phyloP scores from a whole-genome alignment of 2,888 invertebrate genomes.

The Trilocha varians region DNA sequence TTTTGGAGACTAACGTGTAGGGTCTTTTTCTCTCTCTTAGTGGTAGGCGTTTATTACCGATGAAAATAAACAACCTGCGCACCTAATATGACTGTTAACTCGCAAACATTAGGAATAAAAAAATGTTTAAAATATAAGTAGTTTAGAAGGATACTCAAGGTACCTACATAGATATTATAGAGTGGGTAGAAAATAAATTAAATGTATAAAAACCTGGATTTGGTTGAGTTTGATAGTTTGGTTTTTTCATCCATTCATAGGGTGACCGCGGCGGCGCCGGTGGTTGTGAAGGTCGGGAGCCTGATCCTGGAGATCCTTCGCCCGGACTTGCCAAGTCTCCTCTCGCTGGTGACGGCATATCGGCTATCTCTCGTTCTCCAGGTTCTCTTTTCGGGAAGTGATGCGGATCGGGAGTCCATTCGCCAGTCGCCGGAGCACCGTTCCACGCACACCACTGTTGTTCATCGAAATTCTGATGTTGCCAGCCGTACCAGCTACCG shows the following conservation, averaged over 20 bases:
- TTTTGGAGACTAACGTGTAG: too few relatives aligned
- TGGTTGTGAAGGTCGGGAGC: slow-evolving; percentile 65
- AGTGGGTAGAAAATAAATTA: neutral
- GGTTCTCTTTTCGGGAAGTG: slow-evolving; percentile 62
- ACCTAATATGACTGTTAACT: too few relatives aligned
- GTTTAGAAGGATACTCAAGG: too few relatives aligned
- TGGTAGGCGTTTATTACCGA: too few relatives aligned
- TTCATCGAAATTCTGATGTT: slow-evolving; percentile 69
- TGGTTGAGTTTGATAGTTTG: slow-evolving; percentile 86
- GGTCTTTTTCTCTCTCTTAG: too few relatives aligned
- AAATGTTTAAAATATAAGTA: too few relatives aligned
- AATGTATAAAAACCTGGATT: slow-evolving; percentile 81
- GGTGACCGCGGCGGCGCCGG: slow-evolving; percentile 85
- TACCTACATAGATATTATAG: too few relatives aligned
- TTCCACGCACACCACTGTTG: slow-evolving; percentile 74
- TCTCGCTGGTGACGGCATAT: slow-evolving; percentile 62
- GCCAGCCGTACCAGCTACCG: slow-evolving; percentile 67
- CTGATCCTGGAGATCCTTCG: slow-evolving; percentile 65
- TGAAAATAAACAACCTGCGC: too few relatives aligned
- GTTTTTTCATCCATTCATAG: slow-evolving; percentile 95
- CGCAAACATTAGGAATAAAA: too few relatives aligned
- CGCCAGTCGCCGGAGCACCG: slow-evolving; percentile 59
- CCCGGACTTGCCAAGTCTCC: slow-evolving; percentile 73
- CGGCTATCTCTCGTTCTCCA: slow-evolving; percentile 54
- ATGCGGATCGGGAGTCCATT: slow-evolving; percentile 64